Evolutionary conservation across 2,888 invertebrate genomes (phyloP).

Genomic region (Atethmia centrago): DNA sequence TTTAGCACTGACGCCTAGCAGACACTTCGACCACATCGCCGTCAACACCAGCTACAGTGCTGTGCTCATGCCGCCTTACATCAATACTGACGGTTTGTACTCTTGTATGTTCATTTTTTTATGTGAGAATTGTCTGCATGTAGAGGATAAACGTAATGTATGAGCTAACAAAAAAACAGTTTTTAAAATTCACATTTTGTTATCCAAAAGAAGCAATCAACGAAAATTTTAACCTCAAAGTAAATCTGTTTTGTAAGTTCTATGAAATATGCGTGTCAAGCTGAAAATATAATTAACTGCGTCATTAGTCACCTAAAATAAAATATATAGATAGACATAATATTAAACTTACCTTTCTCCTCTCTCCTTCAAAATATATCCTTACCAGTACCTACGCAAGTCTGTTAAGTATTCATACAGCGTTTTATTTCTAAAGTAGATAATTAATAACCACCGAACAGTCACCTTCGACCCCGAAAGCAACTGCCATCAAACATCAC

Average conservation of each 20-base stretch:
- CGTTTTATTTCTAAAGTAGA: neutral
- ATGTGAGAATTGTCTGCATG: neutral
- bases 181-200: neutral
- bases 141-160: neutral
- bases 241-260: neutral
- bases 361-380: conserved; percentile 3
- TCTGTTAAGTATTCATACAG: neutral
- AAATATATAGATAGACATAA: neutral
- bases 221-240: neutral
- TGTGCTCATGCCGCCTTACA: conserved; percentile 96
- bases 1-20: conserved; percentile 93
- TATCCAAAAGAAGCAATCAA: no score
- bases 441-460: neutral
- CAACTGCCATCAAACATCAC: conserved; percentile 22
- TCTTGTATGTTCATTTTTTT: neutral
- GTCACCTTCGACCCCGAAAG: conserved; percentile 1
- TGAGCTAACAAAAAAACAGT: neutral
- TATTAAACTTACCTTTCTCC: neutral
- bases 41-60: conserved; percentile 96
- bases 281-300: neutral
- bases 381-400: neutral
- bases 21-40: conserved; percentile 96
- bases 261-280: neutral
- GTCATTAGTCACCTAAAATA: neutral
- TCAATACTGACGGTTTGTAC: conserved; percentile 92